Conservation (phyloP, 2,888 invertebrate species). For the Cantharis rustica region DNA sequence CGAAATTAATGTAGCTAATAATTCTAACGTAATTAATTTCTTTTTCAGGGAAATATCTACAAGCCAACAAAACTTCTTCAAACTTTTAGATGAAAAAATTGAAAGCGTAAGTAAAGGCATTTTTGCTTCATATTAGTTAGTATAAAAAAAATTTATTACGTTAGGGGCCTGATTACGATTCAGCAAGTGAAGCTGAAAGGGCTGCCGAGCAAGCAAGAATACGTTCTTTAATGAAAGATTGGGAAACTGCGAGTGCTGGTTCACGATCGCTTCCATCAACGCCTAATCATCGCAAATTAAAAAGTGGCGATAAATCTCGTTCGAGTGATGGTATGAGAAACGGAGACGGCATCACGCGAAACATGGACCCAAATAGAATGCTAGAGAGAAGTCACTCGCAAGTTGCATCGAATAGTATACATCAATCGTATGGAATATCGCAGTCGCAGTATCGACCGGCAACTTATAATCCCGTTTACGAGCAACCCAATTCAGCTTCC, state of each 20-base stretch:
- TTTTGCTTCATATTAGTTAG: not conserved
- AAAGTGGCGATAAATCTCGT: conserved; percentile 28
- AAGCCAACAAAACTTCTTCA: conserved; percentile 92
- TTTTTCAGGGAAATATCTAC: conserved; percentile 81
- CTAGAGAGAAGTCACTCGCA: conserved; percentile 32
- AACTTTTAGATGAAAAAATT: conserved; percentile 90
- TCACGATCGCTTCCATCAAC: conserved; percentile 62
- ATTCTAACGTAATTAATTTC: conserved; percentile 30
- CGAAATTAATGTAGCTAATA: not conserved
- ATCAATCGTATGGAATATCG: conserved; percentile 52
- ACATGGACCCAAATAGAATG: not conserved
- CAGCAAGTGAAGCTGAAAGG: conserved; percentile 75
- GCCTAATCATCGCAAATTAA: conserved; percentile 54
- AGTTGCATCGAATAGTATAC: conserved; percentile 51
- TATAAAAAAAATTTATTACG: conserved; percentile 29
- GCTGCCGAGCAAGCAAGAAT: conserved; percentile 71
- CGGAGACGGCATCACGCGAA: conserved; percentile 6
- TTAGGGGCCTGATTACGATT: conserved; percentile 83
- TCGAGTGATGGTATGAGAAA: conserved; percentile 28
- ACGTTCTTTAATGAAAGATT: conserved; percentile 71
- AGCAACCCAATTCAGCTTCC: conserved; percentile 28
- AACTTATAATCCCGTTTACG: conserved; percentile 34
- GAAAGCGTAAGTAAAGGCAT: conserved; percentile 71
- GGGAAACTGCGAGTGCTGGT: conserved; percentile 73
- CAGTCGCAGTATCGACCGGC: conserved; percentile 43